Evolutionary conservation across 2,888 invertebrate genomes (phyloP).

Genomic region (Andricus quercusramuli): DNA sequence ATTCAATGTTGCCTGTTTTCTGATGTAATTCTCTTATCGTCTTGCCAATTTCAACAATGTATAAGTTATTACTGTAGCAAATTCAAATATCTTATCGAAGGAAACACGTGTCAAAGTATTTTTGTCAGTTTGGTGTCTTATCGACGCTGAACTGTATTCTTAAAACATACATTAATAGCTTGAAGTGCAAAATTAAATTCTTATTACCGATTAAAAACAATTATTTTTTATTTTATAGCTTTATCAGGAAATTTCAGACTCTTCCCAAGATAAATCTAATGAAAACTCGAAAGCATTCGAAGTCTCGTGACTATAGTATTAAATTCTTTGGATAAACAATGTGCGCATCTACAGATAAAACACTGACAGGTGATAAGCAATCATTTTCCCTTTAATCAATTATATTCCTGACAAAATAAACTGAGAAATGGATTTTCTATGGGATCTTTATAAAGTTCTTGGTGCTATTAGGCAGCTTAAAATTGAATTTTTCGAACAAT

Average conservation of each 20-base stretch:
- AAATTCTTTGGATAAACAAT: neutral
- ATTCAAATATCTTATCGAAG: slow-evolving; percentile 1
- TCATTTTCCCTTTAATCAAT: neutral
- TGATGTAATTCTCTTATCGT: slow-evolving; percentile 22
- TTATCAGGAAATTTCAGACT: neutral
- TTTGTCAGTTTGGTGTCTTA: neutral
- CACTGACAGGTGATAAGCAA: neutral
- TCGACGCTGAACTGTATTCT: neutral
- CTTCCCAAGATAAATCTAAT: no score
- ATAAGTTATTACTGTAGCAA: neutral
- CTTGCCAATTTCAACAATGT: slow-evolving; percentile 9
- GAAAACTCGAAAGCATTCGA: neutral
- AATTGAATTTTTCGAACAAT: neutral
- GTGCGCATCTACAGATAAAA: neutral
- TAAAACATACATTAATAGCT: neutral
- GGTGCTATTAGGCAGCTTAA: no score
- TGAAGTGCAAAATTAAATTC: no score
- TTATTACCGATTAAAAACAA: neutral
- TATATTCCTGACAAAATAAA: no score
- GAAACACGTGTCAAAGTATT: slow-evolving; percentile 16
- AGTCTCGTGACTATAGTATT: neutral
- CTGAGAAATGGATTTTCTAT: no score
- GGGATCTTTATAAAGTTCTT: no score
- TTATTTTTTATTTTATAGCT: neutral
- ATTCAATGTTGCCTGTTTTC: neutral